Conservation (phyloP, 2,888 invertebrate genomes). For the Diachrysia chrysitis region DNA sequence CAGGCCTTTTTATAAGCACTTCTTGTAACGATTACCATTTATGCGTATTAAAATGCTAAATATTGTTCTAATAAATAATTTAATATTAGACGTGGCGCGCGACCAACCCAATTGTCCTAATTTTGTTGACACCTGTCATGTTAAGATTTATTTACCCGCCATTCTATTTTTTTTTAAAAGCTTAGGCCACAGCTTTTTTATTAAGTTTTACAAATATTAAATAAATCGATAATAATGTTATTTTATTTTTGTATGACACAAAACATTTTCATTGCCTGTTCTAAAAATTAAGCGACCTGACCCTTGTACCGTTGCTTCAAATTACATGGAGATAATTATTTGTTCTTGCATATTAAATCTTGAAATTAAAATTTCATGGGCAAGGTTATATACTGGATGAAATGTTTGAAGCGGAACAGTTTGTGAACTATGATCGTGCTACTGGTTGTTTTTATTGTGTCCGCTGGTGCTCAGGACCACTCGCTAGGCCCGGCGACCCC, state of each 20-base stretch:
- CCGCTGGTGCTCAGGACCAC: slow-evolving; percentile 76
- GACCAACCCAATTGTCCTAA: slow-evolving; percentile 50
- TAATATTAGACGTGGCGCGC: slow-evolving; percentile 19
- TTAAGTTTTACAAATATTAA: not conserved
- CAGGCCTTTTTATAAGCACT: slow-evolving; percentile 67
- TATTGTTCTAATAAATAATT: slow-evolving; percentile 22
- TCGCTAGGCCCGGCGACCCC: slow-evolving; percentile 74
- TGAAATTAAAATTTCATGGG: slow-evolving; percentile 83
- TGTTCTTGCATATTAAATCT: slow-evolving; percentile 75
- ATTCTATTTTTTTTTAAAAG: slow-evolving; percentile 11
- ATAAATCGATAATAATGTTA: not conserved
- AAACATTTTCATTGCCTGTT: slow-evolving; percentile 66
- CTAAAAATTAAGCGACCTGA: slow-evolving; percentile 69
- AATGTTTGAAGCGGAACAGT: slow-evolving; percentile 81
- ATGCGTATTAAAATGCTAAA: slow-evolving; percentile 26
- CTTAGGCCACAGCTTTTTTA: not conserved
- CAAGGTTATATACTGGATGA: slow-evolving; percentile 82
- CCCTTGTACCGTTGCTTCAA: slow-evolving; percentile 74
- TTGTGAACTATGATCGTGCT: slow-evolving; percentile 79
- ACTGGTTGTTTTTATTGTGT: slow-evolving; percentile 74
- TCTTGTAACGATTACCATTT: slow-evolving; percentile 73
- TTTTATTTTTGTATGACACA: slow-evolving; percentile 35
- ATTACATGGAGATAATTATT: slow-evolving; percentile 74
- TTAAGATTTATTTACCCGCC: slow-evolving; percentile 31
- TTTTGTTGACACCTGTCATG: slow-evolving; percentile 15